Conservation (phyloP, 2,888 invertebrate genomes). For the Idaea straminata region DNA sequence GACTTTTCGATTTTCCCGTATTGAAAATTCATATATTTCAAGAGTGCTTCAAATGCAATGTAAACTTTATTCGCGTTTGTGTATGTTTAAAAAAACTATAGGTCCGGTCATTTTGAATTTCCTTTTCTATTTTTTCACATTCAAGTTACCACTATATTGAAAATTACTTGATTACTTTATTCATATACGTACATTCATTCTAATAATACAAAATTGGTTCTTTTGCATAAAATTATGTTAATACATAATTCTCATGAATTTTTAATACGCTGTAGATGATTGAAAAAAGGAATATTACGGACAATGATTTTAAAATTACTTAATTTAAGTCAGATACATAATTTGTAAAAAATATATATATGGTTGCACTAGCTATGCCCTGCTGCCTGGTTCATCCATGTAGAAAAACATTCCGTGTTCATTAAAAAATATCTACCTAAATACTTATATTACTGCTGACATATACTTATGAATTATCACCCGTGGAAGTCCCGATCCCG, state of each 20-base stretch:
- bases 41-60: too few species aligned
- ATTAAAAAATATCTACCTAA: too few species aligned
- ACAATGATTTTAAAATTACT: slow-evolving; percentile 2
- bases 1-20: too few species aligned
- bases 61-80: too few species aligned
- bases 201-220: slow-evolving; percentile 69
- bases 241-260: slow-evolving; percentile 48
- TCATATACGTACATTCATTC: slow-evolving; percentile 44
- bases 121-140: slow-evolving; percentile 39
- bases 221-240: slow-evolving; percentile 67
- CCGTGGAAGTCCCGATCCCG: too few species aligned
- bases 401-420: background rate
- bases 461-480: too few species aligned
- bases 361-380: background rate
- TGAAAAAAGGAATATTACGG: background rate
- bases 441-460: too few species aligned
- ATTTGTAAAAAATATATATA: background rate
- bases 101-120: background rate
- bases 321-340: background rate
- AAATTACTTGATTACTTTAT: slow-evolving; percentile 46
- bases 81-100: too few species aligned
- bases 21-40: too few species aligned
- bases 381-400: background rate
- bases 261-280: slow-evolving; percentile 15
- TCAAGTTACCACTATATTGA: slow-evolving; percentile 28